Percentiles rank a stretch among this genome's conserved stretches.
These are phyloP conservation scores for Crossocerus cetratus DNA, from an alignment of 2,888 invertebrate genomes.

Conservation along the genomic window DNA sequence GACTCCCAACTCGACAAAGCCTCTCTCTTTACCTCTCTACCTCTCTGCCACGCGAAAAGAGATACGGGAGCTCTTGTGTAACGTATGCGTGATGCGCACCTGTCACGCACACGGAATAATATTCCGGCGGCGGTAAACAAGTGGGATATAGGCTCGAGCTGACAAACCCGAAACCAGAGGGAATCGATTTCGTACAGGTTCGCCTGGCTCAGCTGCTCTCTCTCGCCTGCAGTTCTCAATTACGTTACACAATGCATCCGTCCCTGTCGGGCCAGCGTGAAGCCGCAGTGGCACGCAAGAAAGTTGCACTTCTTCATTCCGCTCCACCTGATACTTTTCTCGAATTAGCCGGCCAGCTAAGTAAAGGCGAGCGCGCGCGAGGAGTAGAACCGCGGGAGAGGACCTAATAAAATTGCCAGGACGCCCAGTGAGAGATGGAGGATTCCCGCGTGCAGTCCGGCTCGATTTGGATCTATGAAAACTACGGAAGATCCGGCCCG, in stretches of 20 bases:
- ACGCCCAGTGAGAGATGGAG: not conserved
- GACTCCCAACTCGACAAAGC: conserved; percentile 21
- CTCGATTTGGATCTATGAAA: conserved; percentile 28
- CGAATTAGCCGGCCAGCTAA: not conserved
- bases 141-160: conserved; percentile 27
- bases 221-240: not conserved
- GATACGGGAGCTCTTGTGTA: conserved; percentile 28
- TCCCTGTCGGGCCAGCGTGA: not conserved
- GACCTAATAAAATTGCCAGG: not conserved
- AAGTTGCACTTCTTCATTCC: not conserved
- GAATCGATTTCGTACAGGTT: conserved; percentile 23
- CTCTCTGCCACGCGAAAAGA: conserved; percentile 30
- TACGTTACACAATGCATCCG: not conserved
- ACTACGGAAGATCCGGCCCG: conserved; percentile 36
- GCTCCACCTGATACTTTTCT: not conserved
- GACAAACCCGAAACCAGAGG: conserved; percentile 24
- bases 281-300: not conserved
- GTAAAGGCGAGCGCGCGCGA: not conserved
- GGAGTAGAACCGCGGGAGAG: too few relatives aligned
- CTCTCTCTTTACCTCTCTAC: too few relatives aligned
- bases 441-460: not conserved
- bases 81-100: conserved; percentile 49
- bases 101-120: conserved; percentile 50
- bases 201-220: conserved; percentile 41
- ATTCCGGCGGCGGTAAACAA: conserved; percentile 25